Evolutionary conservation across 37 sponge, comb jelly and placozoan species (phyloP).

Genomic region (Spongia lamella): DNA sequence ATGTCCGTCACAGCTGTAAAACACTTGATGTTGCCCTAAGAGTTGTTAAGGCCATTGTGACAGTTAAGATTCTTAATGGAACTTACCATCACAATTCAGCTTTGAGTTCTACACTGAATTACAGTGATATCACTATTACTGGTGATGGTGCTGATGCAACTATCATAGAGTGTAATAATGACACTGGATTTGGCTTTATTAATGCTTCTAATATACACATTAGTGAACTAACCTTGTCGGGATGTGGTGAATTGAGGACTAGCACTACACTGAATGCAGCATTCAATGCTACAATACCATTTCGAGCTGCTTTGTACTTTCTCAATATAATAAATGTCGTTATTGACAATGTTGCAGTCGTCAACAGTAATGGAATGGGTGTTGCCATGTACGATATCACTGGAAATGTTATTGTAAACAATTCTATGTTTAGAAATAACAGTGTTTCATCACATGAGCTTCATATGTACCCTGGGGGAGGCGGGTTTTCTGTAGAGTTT

Average conservation of each 20-base stretch:
- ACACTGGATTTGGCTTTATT: conserved; percentile 7
- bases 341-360: neutral
- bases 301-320: neutral
- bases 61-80: conserved; percentile 1
- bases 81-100: neutral
- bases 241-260: conserved; percentile 2
- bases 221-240: neutral
- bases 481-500: too few species aligned
- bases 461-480: too few species aligned
- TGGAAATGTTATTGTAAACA: conserved; percentile 4
- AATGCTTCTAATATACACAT: neutral
- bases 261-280: neutral
- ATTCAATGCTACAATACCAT: neutral
- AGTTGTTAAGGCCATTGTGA: neutral
- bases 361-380: conserved; percentile 14
- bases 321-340: neutral
- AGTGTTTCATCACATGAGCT: neutral
- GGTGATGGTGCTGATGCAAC: neutral
- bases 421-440: too few species aligned
- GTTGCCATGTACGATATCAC: conserved; percentile 12
- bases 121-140: conserved; percentile 1
- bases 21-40: conserved; percentile 8
- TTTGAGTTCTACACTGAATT: neutral
- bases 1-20: conserved; percentile 7
- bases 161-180: neutral